Conservation (phyloP, 2,888 invertebrate species). For the Drosophila neoperkinsi region DNA sequence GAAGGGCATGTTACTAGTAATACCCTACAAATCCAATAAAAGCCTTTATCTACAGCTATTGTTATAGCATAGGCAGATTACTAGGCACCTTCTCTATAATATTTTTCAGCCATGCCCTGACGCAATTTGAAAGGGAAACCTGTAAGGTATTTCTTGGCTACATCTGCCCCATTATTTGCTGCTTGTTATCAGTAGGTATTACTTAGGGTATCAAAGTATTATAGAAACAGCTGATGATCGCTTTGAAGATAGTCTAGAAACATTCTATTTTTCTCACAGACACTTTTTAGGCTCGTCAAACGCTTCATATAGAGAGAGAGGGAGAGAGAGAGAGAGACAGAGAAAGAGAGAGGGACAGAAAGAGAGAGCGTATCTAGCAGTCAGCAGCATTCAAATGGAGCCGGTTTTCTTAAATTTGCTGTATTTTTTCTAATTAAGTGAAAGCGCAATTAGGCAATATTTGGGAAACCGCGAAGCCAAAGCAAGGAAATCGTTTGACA, state of each 20-base stretch:
- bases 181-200: neutral
- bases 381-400: neutral
- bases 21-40: too few species aligned
- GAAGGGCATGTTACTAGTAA: too few species aligned
- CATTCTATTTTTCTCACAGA: neutral
- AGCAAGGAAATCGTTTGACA: constrained; percentile 35
- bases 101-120: too few species aligned
- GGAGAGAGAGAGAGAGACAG: neutral
- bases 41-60: too few species aligned
- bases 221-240: neutral
- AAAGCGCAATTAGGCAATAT: constrained; percentile 37
- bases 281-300: neutral
- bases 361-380: neutral
- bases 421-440: constrained; percentile 40
- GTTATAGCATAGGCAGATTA: too few species aligned
- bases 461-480: constrained; percentile 40
- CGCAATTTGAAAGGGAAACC: neutral
- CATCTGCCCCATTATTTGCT: neutral
- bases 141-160: neutral
- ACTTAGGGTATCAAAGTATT: neutral
- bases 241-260: neutral
- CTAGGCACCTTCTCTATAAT: too few species aligned
- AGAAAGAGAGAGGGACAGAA: neutral
- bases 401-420: neutral
- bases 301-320: neutral